Base-by-base conservation (phyloP, 2,888 invertebrate genomes). In the Caenorhabditis virilis region DNA sequence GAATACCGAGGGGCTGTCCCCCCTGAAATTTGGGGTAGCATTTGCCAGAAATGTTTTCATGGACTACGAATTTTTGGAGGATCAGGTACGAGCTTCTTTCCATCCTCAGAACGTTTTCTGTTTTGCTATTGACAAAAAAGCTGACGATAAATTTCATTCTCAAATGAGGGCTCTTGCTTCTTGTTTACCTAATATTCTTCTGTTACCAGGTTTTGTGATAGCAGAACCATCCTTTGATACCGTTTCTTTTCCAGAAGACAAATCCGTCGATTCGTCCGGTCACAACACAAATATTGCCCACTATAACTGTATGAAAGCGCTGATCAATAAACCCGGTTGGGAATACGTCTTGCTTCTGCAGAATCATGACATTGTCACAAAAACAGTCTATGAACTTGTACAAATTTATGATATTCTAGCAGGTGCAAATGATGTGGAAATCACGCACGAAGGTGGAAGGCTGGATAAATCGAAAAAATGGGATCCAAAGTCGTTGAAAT, bases 71-170 rank as follows among this genome's bases (percentile, higher is more conserved):
- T 55, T 72, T 46, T 48, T 72, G 41, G 71, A 72, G 43, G 64
- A 62, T 42, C 65, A 72, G 48, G 43, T 72, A 15, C 47, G 60
- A 42, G 48, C 59, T 45, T 56, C 55, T 0, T 72, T 59, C 26
- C 71, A 72, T 47, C 65, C 71, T 16, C 64, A 72, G 23, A 72
- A 72, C 36, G 13, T 49, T 15, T 72, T 72, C 26, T 72, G 72
- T 23, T 72, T 64, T 38, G 50, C 64, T 16, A 56, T 69, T 18
- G 72, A 72, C 53, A 54, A 46, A 25, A 72, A 72, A 38, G 48
- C 72, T 2, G 20, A 49, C 0, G 1, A 33, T 0, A 13, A 53
- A 20, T 72, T 72, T 38, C 64, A 67, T 22, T 42, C 55, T 35
- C 54, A 41, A 39, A 53, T 72, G 41, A 54, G 33, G 18, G 43